Percentiles rank a stretch among this genome's conserved stretches.
Evolutionary conservation across 2,113 vertebrate species (phyloP).

Genomic region (Oryzias curvinotus): DNA sequence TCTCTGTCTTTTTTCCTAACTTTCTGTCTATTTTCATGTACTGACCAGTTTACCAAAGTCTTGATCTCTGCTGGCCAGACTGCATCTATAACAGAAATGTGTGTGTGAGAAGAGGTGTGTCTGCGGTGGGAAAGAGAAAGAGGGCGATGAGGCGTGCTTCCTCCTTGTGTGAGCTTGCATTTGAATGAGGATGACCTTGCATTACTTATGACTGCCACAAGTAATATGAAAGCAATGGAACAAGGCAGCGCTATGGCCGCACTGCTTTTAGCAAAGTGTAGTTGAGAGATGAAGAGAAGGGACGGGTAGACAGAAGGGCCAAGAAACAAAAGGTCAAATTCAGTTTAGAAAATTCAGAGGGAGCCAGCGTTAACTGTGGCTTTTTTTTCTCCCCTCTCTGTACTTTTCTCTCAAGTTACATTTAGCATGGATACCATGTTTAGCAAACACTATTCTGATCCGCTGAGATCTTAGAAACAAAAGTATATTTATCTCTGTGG

Average conservation of each 20-base stretch:
- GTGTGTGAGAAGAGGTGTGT: conserved; percentile 44
- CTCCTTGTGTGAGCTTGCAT: conserved; percentile 67
- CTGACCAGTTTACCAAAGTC: too few species aligned
- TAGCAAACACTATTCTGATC: conserved; percentile 54
- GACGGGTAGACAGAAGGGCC: conserved; percentile 25
- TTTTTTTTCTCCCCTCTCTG: conserved; percentile 37
- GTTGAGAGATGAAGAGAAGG: conserved; percentile 35
- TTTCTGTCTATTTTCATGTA: too few species aligned
- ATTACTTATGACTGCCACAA: conserved; percentile 70
- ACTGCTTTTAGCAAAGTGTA: conserved; percentile 47
- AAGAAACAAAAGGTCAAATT: conserved; percentile 46
- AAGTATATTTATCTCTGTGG: conserved; percentile 49
- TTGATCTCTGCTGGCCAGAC: conserved; percentile 17
- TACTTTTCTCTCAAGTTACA: conserved; percentile 46
- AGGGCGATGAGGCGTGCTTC: conserved; percentile 59
- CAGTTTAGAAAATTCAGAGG: conserved; percentile 40
- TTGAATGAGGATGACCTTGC: conserved; percentile 76
- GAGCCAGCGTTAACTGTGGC: conserved; percentile 53
- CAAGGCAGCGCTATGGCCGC: conserved; percentile 49
- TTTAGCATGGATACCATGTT: conserved; percentile 57
- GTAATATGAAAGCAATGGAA: conserved; percentile 66
- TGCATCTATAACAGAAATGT: conserved; percentile 10
- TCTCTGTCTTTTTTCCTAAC: conserved; percentile 39
- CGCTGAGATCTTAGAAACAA: conserved; percentile 27
- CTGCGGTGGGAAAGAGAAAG: conserved; percentile 66